These are phyloP conservation scores for Ceratina japonica DNA, from an alignment of 1,140 invertebrate genomes.

Conservation along the genomic window DNA sequence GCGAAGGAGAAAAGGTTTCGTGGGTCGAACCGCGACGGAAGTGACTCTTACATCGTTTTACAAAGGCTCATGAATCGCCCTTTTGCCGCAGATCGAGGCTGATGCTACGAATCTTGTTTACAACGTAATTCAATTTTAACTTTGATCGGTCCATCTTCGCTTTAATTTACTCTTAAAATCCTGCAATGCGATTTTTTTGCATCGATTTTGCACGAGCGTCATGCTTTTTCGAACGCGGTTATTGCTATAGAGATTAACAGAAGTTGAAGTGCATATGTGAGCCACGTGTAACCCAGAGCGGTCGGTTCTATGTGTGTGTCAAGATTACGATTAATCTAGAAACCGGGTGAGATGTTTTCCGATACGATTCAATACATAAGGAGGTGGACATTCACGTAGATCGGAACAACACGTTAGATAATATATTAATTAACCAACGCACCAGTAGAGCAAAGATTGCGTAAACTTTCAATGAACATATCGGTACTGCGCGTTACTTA, in stretches of 20 bases:
- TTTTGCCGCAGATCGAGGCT: constrained; percentile 6
- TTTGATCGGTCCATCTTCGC: too few species aligned
- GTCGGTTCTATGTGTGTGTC: background rate
- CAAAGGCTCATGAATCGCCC: constrained; percentile 8
- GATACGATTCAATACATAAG: background rate
- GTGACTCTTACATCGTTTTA: constrained; percentile 27
- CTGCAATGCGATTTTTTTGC: too few species aligned
- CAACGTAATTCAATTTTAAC: too few species aligned
- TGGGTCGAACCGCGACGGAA: constrained; percentile 4
- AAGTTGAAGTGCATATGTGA: too few species aligned
- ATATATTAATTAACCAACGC: background rate
- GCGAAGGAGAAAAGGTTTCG: background rate
- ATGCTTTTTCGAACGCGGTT: background rate
- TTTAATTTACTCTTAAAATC: too few species aligned
- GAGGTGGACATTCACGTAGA: background rate
- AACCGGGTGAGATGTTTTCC: background rate
- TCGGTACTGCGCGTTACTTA: background rate
- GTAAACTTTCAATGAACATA: constrained; percentile 12
- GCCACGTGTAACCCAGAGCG: background rate
- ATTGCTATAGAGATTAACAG: too few species aligned
- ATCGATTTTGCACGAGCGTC: background rate
- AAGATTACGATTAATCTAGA: background rate
- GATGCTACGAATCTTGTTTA: too few species aligned
- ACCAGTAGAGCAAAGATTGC: background rate
- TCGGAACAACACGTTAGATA: constrained; percentile 6